phyloP scores from a whole-genome alignment of 1,140 invertebrate genomes.

The Aculops lycopersici region DNA sequence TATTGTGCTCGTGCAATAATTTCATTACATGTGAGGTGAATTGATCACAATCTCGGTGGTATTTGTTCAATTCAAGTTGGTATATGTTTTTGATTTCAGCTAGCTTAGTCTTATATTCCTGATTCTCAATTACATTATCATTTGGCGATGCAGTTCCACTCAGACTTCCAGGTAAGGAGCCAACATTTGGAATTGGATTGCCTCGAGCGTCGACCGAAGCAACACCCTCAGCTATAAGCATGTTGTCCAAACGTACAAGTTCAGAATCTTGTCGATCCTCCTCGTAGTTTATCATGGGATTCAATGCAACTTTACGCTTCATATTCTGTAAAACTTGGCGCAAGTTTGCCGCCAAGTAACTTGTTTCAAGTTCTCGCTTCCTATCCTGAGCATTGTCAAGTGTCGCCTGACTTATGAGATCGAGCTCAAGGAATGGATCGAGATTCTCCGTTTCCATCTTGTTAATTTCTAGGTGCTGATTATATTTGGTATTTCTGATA shows the following conservation, averaged over 20 bases:
- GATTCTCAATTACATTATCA: conserved; percentile 91
- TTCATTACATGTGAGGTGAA: conserved; percentile 99
- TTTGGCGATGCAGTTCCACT: conserved; percentile 33
- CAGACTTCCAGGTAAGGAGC: conserved; percentile 33
- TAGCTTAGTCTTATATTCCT: conserved; percentile 89
- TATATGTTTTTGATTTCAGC: conserved; percentile 97
- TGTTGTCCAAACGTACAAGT: conserved; percentile 92
- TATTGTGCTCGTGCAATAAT: conserved; percentile 75
- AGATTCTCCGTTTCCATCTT: no score
- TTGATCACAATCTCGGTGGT: conserved; percentile 88
- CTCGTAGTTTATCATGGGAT: no score
- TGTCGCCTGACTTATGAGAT: no score
- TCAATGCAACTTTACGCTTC: no score
- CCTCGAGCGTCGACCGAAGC: no score
- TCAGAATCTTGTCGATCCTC: conserved; percentile 96
- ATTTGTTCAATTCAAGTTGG: conserved; percentile 95
- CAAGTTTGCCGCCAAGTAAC: no score
- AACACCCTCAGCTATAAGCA: conserved; percentile 96
- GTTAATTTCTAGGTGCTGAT: no score
- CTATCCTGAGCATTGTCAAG: no score
- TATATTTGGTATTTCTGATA: no score
- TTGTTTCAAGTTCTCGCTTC: no score
- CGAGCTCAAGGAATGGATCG: no score
- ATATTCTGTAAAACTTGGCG: no score
- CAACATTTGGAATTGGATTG: conserved; percentile 57